phyloP scores from a whole-genome alignment of 2,113 vertebrate genomes.

The Tamias sibiricus region DNA sequence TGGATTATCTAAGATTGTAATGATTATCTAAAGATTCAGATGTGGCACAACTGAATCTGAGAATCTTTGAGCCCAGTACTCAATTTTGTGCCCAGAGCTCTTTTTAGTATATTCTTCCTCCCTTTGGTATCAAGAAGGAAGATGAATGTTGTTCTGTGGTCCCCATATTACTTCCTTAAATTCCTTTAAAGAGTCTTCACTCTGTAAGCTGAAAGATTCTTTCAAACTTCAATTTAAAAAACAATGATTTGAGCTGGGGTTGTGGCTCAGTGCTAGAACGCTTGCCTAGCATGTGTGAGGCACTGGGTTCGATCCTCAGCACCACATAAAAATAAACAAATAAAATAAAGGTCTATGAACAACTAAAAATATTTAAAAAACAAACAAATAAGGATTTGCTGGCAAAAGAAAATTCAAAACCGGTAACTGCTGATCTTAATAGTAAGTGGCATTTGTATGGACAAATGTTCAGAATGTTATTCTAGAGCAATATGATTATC shows the following conservation, averaged over 20 bases:
- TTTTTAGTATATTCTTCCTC: conserved; percentile 53
- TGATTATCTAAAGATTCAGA: too few relatives aligned
- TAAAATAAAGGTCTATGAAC: too few relatives aligned
- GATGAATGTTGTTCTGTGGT: not conserved
- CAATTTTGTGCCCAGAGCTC: not conserved
- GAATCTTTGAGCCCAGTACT: not conserved
- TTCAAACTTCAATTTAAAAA: conserved; percentile 32
- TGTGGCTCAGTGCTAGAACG: too few relatives aligned
- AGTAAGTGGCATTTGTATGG: not conserved
- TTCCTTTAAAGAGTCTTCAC: not conserved
- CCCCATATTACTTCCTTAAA: not conserved
- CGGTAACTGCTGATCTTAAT: conserved; percentile 44
- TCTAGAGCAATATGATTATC: not conserved
- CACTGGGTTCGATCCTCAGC: too few relatives aligned
- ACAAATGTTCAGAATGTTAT: conserved; percentile 38
- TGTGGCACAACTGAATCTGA: conserved; percentile 22
- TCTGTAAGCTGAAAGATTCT: not conserved
- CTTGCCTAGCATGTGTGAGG: too few relatives aligned
- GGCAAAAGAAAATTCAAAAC: conserved; percentile 50
- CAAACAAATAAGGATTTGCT: conserved; percentile 38
- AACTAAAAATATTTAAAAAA: not conserved
- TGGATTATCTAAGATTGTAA: conserved; percentile 8
- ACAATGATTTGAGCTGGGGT: not conserved
- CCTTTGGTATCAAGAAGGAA: conserved; percentile 34
- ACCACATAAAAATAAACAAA: too few relatives aligned